Evolutionary conservation across 2,797 vertebrate genomes (phyloP), one percentile per base, ranked within the genome.

Genomic region (Falco berigora): DNA sequence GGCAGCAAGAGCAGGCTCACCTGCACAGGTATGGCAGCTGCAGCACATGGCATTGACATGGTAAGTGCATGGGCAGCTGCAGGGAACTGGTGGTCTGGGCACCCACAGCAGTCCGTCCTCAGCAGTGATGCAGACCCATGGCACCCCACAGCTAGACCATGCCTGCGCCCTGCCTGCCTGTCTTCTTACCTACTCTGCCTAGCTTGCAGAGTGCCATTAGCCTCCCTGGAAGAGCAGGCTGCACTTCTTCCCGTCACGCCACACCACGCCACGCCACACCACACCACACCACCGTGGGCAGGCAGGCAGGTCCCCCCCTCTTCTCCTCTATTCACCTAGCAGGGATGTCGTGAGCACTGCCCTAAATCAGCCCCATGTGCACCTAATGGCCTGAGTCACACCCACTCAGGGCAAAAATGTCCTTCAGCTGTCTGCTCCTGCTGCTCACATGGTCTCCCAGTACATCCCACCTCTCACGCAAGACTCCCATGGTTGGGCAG

Each of bases 401-500:
- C 52, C 68, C 32, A 12, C 38, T 36, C 38, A 63, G 36, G 44
- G 38, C 62, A 50, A 42, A 14, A 10, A 6, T 12, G 61, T 64
- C 20, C 27, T 78, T 5, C 20, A 38, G 12, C 22, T 3, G 5
- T 27, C 19, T 59, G 34, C 8, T 14, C 25, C 40, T 2, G 4
- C 25, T n/a, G n/a, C 44, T 64, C 1, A 0, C 12, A 8, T 0
- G 1, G n/a, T 4, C 11, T 23, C 23, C 79, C 55, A n/a, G 24
- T 5, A 5, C 11, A 5, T 6, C 62, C 68, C 30, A 8, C 0
- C 0, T 17, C 46, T 53, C 1, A 2, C 7, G 2, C 2, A 2
- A 18, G 16, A 12, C 2, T 78, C 58, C 27, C 4, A 2, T 1
- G 12, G 56, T 38, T 24, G 21, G 52, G 36, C 4, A 2, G 63